Conservation (phyloP, 2,113 vertebrate species). For the Pteruthius melanotis region DNA sequence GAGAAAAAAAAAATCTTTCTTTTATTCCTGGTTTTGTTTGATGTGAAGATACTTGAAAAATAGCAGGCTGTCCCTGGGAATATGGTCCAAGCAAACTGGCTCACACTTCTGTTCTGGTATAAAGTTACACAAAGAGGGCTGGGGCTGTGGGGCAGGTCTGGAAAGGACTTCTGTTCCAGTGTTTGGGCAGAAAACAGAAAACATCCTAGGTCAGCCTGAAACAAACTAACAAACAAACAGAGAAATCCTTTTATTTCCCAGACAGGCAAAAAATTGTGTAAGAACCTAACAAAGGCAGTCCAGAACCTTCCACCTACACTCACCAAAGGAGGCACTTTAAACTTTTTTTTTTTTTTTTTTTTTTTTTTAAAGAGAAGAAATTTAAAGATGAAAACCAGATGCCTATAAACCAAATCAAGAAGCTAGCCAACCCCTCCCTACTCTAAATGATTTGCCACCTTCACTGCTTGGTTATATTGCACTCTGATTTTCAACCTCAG, state of each 20-base stretch:
- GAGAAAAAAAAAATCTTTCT: neutral
- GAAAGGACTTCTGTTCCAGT: neutral
- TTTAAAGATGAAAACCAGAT: neutral
- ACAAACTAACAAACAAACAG: neutral
- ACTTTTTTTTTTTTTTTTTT: neutral
- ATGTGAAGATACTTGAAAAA: neutral
- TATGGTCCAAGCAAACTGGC: neutral
- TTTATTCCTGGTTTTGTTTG: neutral
- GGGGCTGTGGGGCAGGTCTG: neutral
- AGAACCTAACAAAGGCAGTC: neutral
- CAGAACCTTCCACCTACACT: neutral
- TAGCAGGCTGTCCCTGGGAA: neutral
- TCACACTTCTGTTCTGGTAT: neutral
- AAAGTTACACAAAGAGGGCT: neutral
- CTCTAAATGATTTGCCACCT: neutral
- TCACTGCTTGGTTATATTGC: neutral
- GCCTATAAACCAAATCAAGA: neutral
- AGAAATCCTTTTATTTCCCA: neutral
- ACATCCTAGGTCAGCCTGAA: neutral
- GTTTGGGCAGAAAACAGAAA: neutral
- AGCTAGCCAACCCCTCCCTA: neutral
- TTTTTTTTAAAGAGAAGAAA: neutral
- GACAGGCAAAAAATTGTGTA: neutral
- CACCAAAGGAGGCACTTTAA: neutral
- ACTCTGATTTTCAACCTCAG: neutral